phyloP scores from a whole-genome alignment of 1,140 invertebrate species.

The Drosophila parabipectinata region DNA sequence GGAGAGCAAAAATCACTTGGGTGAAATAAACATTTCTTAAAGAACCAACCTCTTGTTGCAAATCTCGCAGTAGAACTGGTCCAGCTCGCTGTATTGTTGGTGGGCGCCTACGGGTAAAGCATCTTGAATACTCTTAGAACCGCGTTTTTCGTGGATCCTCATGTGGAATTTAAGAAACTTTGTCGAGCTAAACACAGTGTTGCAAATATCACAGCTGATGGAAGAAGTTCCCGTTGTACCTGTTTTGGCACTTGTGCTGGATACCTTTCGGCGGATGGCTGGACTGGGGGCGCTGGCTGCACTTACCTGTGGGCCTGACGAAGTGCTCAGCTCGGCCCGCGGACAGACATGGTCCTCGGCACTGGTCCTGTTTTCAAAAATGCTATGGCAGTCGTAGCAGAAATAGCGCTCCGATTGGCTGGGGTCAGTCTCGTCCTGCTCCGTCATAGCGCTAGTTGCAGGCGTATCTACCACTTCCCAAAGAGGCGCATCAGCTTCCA shows the following conservation, averaged over 20 bases:
- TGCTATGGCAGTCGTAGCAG: constrained; percentile 73
- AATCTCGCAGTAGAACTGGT: constrained; percentile 79
- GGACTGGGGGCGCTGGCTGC: constrained; percentile 12
- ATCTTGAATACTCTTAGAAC: constrained; percentile 86
- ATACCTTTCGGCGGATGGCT: constrained; percentile 27
- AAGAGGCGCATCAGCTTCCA: constrained; percentile 45
- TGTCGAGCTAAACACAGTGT: constrained; percentile 87
- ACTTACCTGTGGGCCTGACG: background rate
- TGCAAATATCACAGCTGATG: constrained; percentile 86
- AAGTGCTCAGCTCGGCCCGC: constrained; percentile 15
- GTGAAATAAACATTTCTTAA: background rate
- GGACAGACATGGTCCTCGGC: constrained; percentile 74
- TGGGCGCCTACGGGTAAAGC: constrained; percentile 85
- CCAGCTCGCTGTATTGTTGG: constrained; percentile 65
- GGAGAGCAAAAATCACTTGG: constrained; percentile 4
- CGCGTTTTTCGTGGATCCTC: constrained; percentile 87
- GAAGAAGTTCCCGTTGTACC: background rate
- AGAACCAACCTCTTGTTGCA: constrained; percentile 76
- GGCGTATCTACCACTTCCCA: constrained; percentile 60
- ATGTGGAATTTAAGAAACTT: constrained; percentile 87
- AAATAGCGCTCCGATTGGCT: constrained; percentile 65
- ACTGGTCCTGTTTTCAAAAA: constrained; percentile 62
- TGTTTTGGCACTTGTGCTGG: background rate
- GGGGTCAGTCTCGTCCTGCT: constrained; percentile 6
- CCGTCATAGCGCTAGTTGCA: background rate